Conservation (phyloP, 1,140 invertebrate species). For the Drosophila mauritiana region DNA sequence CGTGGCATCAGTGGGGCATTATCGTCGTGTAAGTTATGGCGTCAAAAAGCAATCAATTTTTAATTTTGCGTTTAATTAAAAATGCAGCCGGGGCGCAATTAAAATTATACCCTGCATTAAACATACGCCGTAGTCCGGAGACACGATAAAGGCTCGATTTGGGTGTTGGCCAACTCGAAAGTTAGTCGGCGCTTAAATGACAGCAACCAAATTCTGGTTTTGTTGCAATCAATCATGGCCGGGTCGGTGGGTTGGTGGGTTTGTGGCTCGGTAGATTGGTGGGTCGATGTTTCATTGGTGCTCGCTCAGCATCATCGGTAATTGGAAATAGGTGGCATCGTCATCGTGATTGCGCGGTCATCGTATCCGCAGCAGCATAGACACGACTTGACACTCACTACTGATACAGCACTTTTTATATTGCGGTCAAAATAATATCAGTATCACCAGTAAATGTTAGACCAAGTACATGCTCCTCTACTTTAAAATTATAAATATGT, state of each 20-base stretch:
- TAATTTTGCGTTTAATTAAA: conserved; percentile 81
- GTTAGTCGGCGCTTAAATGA: conserved; percentile 75
- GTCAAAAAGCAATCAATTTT: conserved; percentile 82
- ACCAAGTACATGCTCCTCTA: neutral
- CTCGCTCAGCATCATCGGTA: conserved; percentile 67
- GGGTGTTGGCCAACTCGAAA: conserved; percentile 44
- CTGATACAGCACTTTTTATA: conserved; percentile 14
- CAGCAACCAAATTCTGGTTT: conserved; percentile 81
- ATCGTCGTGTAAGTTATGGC: conserved; percentile 60
- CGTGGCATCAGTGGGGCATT: conserved; percentile 17
- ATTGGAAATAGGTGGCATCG: conserved; percentile 78
- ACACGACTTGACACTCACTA: conserved; percentile 28
- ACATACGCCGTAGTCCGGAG: conserved; percentile 20
- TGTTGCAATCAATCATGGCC: conserved; percentile 80
- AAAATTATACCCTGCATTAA: conserved; percentile 59
- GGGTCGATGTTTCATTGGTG: conserved; percentile 20
- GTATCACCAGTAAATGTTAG: neutral
- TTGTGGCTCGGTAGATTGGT: neutral
- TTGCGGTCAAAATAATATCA: conserved; percentile 4
- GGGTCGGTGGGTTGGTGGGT: conserved; percentile 4
- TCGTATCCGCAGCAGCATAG: conserved; percentile 32
- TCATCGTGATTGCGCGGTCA: conserved; percentile 70
- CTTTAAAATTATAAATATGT: neutral
- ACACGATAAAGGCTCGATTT: conserved; percentile 10
- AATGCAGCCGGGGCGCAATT: conserved; percentile 68